These are phyloP conservation scores for Esox lucius DNA, from an alignment of 2,797 vertebrate species.

Conservation along the genomic window DNA sequence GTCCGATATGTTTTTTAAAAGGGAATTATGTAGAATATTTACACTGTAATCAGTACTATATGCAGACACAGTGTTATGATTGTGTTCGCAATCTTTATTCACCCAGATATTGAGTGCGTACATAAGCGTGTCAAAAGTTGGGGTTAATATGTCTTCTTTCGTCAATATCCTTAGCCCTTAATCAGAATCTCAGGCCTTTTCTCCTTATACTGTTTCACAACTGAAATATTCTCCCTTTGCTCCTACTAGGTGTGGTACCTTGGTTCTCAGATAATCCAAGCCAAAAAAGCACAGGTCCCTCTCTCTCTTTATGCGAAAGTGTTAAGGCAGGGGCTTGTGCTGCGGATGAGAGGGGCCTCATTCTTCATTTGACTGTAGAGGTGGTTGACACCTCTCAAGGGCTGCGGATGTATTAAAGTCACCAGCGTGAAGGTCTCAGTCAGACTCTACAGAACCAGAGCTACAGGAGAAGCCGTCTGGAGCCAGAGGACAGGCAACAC, in stretches of 20 bases:
- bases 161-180: background rate
- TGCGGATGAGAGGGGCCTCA: conserved; percentile 14
- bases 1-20: conserved; percentile 24
- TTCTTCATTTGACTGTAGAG: conserved; percentile 52
- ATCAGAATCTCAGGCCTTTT: background rate
- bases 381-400: conserved; percentile 38
- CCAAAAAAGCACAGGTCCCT: background rate
- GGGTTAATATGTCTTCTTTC: background rate
- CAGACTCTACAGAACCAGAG: background rate
- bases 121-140: too few species aligned
- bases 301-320: conserved; percentile 5
- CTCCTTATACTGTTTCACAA: background rate
- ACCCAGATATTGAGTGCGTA: too few species aligned
- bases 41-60: too few species aligned
- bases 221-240: background rate
- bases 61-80: too few species aligned
- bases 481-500: background rate
- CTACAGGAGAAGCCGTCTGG: background rate
- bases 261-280: too few species aligned
- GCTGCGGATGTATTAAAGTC: conserved; percentile 44
- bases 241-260: too few species aligned
- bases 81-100: too few species aligned
- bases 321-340: conserved; percentile 3
- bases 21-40: too few species aligned
- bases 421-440: conserved; percentile 51